Evolutionary conservation across 1,140 invertebrate genomes (phyloP).

Genomic region (Bombus difficillimus): DNA sequence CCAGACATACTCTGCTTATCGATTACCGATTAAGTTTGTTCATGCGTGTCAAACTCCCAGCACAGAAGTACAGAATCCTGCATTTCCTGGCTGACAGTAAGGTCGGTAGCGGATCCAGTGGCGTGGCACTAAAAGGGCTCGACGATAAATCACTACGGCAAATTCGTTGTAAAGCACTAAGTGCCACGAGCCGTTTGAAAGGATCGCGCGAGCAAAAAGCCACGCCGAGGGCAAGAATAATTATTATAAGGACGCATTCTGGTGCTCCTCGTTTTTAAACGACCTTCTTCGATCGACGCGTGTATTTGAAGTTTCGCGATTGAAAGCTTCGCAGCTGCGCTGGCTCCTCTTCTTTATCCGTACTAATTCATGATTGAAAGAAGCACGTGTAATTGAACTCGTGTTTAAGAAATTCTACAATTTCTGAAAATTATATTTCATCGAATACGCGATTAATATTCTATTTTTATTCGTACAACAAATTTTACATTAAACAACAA

Average conservation of each 20-base stretch:
- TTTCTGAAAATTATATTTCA: too few relatives aligned
- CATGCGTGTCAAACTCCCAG: slow-evolving; percentile 21
- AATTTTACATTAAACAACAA: too few relatives aligned
- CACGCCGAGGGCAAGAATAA: slow-evolving; percentile 1
- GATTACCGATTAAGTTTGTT: slow-evolving; percentile 47
- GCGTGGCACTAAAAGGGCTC: slow-evolving; percentile 30
- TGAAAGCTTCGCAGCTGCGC: not conserved
- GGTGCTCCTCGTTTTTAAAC: not conserved
- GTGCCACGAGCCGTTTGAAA: slow-evolving; percentile 25
- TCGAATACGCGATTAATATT: too few relatives aligned
- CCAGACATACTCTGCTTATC: slow-evolving; percentile 21
- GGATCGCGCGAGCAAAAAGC: not conserved
- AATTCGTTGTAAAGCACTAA: slow-evolving; percentile 40
- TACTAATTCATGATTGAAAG: too few relatives aligned
- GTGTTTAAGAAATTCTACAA: too few relatives aligned
- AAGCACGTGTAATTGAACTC: too few relatives aligned
- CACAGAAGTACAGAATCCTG: slow-evolving; percentile 37
- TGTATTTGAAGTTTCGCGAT: not conserved
- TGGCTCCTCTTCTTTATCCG: not conserved
- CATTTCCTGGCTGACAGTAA: slow-evolving; percentile 38
- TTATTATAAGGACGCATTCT: slow-evolving; percentile 11
- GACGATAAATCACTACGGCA: slow-evolving; percentile 39
- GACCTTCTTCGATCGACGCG: not conserved
- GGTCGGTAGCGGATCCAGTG: slow-evolving; percentile 1
- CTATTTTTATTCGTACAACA: too few relatives aligned